Evolutionary conservation across 2,113 vertebrate species (phyloP).

Genomic region (Sisor rabdophorus): DNA sequence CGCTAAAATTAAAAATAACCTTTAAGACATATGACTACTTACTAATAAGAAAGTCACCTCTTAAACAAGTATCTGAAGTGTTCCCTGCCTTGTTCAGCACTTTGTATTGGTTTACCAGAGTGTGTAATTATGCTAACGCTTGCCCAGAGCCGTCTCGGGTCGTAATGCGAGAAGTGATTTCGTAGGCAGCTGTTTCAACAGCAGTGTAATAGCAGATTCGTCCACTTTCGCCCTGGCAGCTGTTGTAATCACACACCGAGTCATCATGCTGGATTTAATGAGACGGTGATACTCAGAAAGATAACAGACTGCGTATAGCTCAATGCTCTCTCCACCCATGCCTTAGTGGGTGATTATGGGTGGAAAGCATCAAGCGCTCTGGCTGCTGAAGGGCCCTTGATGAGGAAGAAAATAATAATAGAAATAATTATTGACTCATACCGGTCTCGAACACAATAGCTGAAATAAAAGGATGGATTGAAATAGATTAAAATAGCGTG

Average conservation of each 20-base stretch:
- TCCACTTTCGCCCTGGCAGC: conserved; percentile 18
- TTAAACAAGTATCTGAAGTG: neutral
- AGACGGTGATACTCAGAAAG: conserved; percentile 29
- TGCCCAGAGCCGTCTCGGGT: conserved; percentile 2
- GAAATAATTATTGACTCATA: conserved; percentile 12
- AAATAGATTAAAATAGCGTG: too few species aligned
- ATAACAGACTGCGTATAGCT: conserved; percentile 37
- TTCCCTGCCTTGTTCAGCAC: neutral
- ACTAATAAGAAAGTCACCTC: neutral
- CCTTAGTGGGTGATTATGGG: conserved; percentile 32
- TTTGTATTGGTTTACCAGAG: neutral
- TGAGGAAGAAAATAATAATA: conserved; percentile 6
- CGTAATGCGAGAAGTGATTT: conserved; percentile 20
- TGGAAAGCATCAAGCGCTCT: neutral
- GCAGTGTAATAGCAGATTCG: conserved; percentile 22
- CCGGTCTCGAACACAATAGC: neutral
- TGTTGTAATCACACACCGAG: conserved; percentile 26
- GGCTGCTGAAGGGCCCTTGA: conserved; percentile 16
- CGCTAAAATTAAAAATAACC: neutral
- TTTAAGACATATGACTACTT: neutral
- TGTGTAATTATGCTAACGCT: conserved; percentile 6
- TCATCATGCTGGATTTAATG: conserved; percentile 32
- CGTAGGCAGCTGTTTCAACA: conserved; percentile 18
- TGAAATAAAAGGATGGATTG: neutral
- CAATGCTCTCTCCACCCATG: conserved; percentile 29